A percentile compares a stretch with the other conserved stretches of the same genome.
Evolutionary conservation across 2,888 invertebrate species (phyloP).

Genomic region (Agrotis segetum): DNA sequence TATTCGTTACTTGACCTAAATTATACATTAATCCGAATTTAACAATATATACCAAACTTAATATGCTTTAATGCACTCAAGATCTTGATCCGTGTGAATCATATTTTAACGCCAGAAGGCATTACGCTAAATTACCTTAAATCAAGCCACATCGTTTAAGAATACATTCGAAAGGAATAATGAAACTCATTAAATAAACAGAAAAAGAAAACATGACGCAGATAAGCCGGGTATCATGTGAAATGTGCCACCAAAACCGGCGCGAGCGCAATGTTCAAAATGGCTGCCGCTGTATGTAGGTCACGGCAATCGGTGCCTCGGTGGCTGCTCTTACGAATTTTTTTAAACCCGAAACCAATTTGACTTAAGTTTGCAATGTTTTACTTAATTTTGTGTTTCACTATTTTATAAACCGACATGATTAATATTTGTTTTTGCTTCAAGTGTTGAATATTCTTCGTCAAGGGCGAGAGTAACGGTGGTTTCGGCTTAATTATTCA

Average conservation of each 20-base stretch:
- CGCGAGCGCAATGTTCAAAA: slow-evolving; percentile 81
- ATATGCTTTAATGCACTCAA: slow-evolving; percentile 26
- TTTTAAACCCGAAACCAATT: slow-evolving; percentile 62
- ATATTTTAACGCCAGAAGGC: slow-evolving; percentile 25
- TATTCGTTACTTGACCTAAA: slow-evolving; percentile 47
- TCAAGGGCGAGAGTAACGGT: slow-evolving; percentile 38
- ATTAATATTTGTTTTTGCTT: slow-evolving; percentile 34
- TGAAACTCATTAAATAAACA: slow-evolving; percentile 57
- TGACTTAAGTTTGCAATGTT: slow-evolving; percentile 48
- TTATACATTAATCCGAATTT: slow-evolving; percentile 37
- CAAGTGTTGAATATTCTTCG: slow-evolving; percentile 30
- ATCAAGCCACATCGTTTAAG: slow-evolving; percentile 34
- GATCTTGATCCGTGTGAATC: slow-evolving; percentile 36
- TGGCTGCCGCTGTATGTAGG: slow-evolving; percentile 80
- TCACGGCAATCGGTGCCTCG: slow-evolving; percentile 79
- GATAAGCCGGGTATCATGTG: slow-evolving; percentile 73
- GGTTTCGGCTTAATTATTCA: slow-evolving; percentile 23
- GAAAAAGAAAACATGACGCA: slow-evolving; percentile 63
- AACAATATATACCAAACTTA: slow-evolving; percentile 28
- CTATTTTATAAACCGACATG: slow-evolving; percentile 19
- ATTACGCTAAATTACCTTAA: slow-evolving; percentile 38
- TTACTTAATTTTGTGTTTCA: slow-evolving; percentile 32
- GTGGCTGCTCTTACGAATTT: slow-evolving; percentile 67
- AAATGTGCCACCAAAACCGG: slow-evolving; percentile 81
- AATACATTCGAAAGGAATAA: slow-evolving; percentile 49